Evolutionary conservation across 2,797 vertebrate genomes (phyloP).

Genomic region (Crax fasciolata): DNA sequence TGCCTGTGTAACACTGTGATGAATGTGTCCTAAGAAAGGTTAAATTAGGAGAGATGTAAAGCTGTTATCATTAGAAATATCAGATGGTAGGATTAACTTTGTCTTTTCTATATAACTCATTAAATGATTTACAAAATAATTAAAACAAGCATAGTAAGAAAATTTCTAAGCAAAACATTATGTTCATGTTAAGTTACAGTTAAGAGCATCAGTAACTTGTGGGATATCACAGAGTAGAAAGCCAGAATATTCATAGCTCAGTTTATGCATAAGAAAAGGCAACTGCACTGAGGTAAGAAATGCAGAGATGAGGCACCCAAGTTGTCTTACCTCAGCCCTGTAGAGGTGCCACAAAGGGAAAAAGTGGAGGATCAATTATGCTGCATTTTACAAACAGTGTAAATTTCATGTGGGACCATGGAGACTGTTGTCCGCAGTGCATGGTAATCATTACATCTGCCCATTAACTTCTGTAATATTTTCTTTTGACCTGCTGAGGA

Average conservation of each 20-base stretch:
- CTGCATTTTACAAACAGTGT: constrained; percentile 28
- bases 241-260: not conserved
- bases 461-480: not conserved
- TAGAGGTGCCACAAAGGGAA: not conserved
- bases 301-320: not conserved
- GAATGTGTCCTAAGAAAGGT: not conserved
- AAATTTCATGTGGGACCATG: not conserved
- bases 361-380: not conserved
- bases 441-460: constrained; percentile 9
- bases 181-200: not conserved
- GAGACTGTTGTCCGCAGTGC: constrained; percentile 9
- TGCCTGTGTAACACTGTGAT: not conserved
- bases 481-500: constrained; percentile 41
- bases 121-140: not conserved
- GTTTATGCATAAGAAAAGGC: constrained; percentile 2
- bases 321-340: not conserved
- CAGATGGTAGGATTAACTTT: not conserved
- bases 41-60: not conserved
- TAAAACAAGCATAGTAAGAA: not conserved
- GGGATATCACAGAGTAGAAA: not conserved
- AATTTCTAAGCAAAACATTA: not conserved
- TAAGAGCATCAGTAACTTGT: not conserved
- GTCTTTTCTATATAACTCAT: not conserved
- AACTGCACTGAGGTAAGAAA: not conserved
- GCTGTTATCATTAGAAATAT: not conserved